A percentile compares a stretch with the other conserved stretches of the same genome.
These are phyloP conservation scores for Steinernema hermaphroditum DNA, from an alignment of 2,888 invertebrate species.

Conservation along the genomic window DNA sequence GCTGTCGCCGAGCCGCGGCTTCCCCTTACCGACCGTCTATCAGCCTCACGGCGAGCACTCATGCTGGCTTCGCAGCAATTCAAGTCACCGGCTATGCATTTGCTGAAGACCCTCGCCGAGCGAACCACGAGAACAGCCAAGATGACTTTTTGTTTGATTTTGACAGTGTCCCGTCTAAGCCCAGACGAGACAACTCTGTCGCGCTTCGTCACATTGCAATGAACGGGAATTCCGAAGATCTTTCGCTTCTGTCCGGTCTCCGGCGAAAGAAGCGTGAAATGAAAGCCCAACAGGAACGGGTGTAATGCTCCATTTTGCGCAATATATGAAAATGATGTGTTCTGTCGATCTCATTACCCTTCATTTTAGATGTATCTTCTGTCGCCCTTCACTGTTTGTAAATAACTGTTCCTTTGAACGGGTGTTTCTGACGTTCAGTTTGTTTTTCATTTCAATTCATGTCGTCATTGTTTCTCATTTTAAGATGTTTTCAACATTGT, in stretches of 20 bases:
- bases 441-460: neutral
- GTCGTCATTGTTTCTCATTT: neutral
- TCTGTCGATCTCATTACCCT: too few species aligned
- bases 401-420: slow-evolving; percentile 15
- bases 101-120: neutral
- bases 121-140: neutral
- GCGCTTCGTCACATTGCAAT: neutral
- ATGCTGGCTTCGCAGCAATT: neutral
- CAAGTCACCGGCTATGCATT: slow-evolving; percentile 12
- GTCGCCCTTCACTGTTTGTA: neutral
- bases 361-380: too few species aligned
- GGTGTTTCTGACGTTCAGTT: slow-evolving; percentile 12
- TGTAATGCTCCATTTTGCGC: too few species aligned
- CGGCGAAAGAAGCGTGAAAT: slow-evolving; percentile 4
- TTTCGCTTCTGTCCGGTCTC: neutral
- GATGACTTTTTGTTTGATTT: slow-evolving; percentile 13
- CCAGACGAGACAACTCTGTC: neutral
- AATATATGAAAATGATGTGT: too few species aligned
- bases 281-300: neutral
- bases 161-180: neutral
- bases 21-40: slow-evolving; percentile 1
- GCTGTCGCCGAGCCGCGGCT: neutral
- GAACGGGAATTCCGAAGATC: neutral
- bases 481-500: too few species aligned
- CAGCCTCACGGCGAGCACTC: slow-evolving; percentile 20